A percentile compares a stretch with the other conserved stretches of the same genome.
Conservation (phyloP, 2,888 invertebrate genomes). For the Zelleria hepariella region DNA sequence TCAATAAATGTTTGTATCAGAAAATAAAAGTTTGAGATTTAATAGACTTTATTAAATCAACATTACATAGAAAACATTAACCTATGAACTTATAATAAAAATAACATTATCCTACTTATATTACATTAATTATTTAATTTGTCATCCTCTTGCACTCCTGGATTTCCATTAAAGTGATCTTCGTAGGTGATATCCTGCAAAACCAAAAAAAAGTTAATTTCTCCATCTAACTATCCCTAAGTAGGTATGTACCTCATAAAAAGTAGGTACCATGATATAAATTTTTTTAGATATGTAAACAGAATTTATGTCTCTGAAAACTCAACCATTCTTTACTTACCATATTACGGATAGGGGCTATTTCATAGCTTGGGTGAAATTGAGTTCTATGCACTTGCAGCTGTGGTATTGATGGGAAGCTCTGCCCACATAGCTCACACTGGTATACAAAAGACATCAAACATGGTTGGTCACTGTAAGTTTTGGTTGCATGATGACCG, state of each 20-base stretch:
- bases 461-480: constrained; percentile 24
- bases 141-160: not conserved
- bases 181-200: not conserved
- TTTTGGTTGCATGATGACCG: constrained; percentile 51
- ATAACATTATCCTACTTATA: not conserved
- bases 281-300: too few species aligned
- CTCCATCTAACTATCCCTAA: too few species aligned
- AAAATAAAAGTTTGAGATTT: not conserved
- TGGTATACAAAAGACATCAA: constrained; percentile 44
- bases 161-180: not conserved
- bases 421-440: constrained; percentile 55
- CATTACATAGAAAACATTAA: too few species aligned
- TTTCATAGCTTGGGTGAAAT: constrained; percentile 38
- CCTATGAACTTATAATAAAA: too few species aligned
- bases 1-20: too few species aligned
- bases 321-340: not conserved
- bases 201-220: not conserved
- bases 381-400: constrained; percentile 49
- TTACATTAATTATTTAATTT: not conserved
- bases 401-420: constrained; percentile 34
- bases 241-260: too few species aligned
- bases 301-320: too few species aligned
- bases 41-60: not conserved
- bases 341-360: not conserved
- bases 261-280: too few species aligned